Percentiles rank a stretch among this genome's conserved stretches.
phyloP scores from a whole-genome alignment of 2,797 vertebrate genomes.

The Neostethus bicornis region DNA sequence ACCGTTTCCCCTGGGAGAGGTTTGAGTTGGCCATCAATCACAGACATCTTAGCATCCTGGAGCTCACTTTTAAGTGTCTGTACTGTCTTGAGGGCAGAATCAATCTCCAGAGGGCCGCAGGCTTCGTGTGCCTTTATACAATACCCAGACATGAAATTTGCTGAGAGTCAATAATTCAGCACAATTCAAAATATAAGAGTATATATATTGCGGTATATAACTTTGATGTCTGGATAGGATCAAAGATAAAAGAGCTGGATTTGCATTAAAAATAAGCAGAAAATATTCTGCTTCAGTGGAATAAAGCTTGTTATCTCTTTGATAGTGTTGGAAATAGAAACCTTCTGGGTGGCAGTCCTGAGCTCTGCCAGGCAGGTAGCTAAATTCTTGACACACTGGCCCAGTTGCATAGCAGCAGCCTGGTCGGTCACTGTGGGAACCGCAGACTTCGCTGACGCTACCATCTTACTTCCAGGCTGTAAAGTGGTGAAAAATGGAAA shows the following conservation, averaged over 20 bases:
- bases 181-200: too few relatives aligned
- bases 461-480: constrained; percentile 98
- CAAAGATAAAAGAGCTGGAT: constrained; percentile 23
- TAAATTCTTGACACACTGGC: constrained; percentile 97
- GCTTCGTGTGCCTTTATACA: constrained; percentile 91
- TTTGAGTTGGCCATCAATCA: constrained; percentile 89
- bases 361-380: constrained; percentile 96
- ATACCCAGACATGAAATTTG: constrained; percentile 17
- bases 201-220: background rate
- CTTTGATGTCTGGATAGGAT: constrained; percentile 21
- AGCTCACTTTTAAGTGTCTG: constrained; percentile 94
- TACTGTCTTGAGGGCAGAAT: constrained; percentile 93
- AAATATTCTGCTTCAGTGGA: constrained; percentile 13
- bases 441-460: constrained; percentile 93
- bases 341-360: constrained; percentile 95
- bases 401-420: constrained; percentile 97
- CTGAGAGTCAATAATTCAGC: constrained; percentile 12
- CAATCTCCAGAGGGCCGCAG: constrained; percentile 97
- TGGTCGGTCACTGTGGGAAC: constrained; percentile 96
- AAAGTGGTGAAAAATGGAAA: constrained; percentile 24
- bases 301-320: constrained; percentile 17
- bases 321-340: constrained; percentile 46
- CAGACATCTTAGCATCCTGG: constrained; percentile 97
- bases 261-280: constrained; percentile 10
- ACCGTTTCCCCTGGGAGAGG: constrained; percentile 98